A percentile compares a stretch with the other conserved stretches of the same genome.
Conservation (phyloP, 2,797 vertebrate species). For the Xenops minutus region DNA sequence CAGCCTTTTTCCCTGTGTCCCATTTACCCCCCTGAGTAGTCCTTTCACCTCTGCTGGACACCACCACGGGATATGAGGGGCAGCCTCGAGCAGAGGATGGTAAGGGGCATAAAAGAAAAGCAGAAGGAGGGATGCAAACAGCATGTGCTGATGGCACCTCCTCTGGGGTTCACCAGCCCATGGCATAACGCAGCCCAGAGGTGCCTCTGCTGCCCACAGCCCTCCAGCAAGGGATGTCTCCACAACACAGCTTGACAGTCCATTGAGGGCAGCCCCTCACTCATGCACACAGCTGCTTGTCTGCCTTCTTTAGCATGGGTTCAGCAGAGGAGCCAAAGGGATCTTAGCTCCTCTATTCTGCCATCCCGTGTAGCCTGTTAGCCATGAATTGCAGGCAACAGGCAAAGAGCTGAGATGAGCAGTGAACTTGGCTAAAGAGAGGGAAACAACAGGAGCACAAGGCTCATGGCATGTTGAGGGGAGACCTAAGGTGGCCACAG, state of each 20-base stretch:
- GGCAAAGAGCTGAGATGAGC: not conserved
- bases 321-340: not conserved
- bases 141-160: not conserved
- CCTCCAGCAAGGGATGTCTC: rapidly evolving
- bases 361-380: not conserved
- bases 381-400: not conserved
- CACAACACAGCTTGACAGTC: rapidly evolving
- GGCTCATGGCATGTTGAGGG: not conserved
- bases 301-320: rapidly evolving
- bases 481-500: not conserved
- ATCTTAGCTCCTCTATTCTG: not conserved
- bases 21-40: not conserved
- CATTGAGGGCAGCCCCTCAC: not conserved
- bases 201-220: not conserved
- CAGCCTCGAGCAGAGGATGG: rapidly evolving
- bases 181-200: rapidly evolving
- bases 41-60: not conserved
- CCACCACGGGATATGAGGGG: not conserved
- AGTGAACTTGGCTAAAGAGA: not conserved
- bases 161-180: not conserved
- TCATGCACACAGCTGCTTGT: not conserved
- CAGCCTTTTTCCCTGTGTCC: not conserved
- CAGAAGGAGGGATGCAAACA: not conserved
- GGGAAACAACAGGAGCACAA: not conserved
- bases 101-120: not conserved